Base-by-base conservation (phyloP, 1,140 invertebrate genomes). In the Drosophila rufa region DNA sequence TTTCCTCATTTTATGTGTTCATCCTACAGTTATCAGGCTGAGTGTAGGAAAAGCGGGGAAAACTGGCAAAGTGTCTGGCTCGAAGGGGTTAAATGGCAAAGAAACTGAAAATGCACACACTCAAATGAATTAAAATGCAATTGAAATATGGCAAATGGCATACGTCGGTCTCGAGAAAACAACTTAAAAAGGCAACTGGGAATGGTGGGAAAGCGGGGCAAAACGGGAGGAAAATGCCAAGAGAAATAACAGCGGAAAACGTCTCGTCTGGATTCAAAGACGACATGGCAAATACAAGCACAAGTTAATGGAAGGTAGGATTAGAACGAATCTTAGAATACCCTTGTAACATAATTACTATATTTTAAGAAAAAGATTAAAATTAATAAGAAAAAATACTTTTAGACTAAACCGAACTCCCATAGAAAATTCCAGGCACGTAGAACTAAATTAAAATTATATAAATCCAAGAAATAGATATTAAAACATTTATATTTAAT, bases 101-200 rank as follows among this genome's bases (percentile, higher is more conserved):
- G 68, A 74, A 80, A 69, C 68, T 73, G 51, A 64, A 80, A 57
- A 70, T 70, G 71, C 66, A 75, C 58, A 71, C 66, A 84, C 76
- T 71, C 58, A 74, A 80, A 78, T 62, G 82, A 82, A 86, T 86
- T 79, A 77, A 86, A 86, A 79, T 79, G 75, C 79, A 79, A 82
- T 86, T 86, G 75, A 86, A 82, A 86, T 82, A 82, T 86, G 57
- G 79, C 75, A 79, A 85, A 75, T 82, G 75, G 69, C 82, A 85
- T 82, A 80, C 84, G 61, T 75, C 74, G 82, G 50, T 55, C 68
- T 47, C 64, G 68, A 58, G 75, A 55, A 73, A 75, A 68, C 56
- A 61, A 56, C 36, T 55, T 61, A 33, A 60, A 66, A 62, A 43
- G 48, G 36, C 56, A 30, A 38, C 30, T 48, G 14, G 27, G 47